Conservation (phyloP, 2,888 invertebrate genomes). For the Tinea trinotella region DNA sequence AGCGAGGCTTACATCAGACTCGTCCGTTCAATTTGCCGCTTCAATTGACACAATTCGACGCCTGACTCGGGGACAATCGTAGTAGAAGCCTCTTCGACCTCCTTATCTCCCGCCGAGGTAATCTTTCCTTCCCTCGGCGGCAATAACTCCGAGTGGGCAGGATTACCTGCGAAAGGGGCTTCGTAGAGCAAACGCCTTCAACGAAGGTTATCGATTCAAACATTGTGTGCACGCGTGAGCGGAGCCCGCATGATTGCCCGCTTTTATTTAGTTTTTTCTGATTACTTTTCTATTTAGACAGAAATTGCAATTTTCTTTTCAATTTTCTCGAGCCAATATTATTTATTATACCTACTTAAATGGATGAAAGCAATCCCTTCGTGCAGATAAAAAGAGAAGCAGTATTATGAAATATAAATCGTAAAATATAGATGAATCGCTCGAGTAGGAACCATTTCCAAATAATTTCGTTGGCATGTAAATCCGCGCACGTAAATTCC, state of each 20-base stretch:
- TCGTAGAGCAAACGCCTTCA: conserved; percentile 58
- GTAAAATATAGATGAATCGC: conserved; percentile 56
- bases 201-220: conserved; percentile 68
- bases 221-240: conserved; percentile 43
- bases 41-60: conserved; percentile 73
- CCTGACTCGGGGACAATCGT: conserved; percentile 73
- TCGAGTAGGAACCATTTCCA: conserved; percentile 53
- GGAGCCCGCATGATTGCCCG: not conserved
- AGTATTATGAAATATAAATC: conserved; percentile 27
- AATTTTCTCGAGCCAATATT: too few species aligned
- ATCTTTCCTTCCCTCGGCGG: conserved; percentile 72
- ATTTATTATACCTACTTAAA: too few species aligned
- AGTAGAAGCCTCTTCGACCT: conserved; percentile 70
- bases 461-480: conserved; percentile 66
- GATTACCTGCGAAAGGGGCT: conserved; percentile 69
- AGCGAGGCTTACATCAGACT: conserved; percentile 46
- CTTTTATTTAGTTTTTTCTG: conserved; percentile 3
- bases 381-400: conserved; percentile 10
- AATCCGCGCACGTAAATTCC: conserved; percentile 68
- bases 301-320: not conserved
- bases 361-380: not conserved
- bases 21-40: conserved; percentile 72
- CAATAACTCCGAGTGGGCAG: conserved; percentile 72
- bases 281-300: not conserved
- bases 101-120: conserved; percentile 71